Evolutionary conservation across 2,888 invertebrate species (phyloP).

Genomic region (Brenthis ino): DNA sequence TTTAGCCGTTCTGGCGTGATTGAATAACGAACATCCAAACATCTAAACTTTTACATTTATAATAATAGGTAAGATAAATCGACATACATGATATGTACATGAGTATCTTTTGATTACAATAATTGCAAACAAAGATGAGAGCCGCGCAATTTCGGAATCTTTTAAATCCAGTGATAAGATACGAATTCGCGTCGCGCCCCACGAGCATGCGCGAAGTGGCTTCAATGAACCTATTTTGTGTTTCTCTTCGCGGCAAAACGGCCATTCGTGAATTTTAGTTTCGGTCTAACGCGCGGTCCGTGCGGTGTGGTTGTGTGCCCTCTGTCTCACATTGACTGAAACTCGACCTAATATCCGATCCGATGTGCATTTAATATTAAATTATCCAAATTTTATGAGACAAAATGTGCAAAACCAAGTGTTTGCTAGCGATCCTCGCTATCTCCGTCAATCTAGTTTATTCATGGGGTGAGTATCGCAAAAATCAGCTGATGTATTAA

Average conservation of each 20-base stretch:
- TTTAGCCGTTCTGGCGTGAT: too few species aligned
- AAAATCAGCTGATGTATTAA: constrained; percentile 69
- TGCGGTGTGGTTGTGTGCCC: constrained; percentile 59
- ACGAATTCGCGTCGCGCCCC: constrained; percentile 36
- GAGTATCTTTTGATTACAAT: constrained; percentile 39
- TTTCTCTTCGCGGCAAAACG: constrained; percentile 53
- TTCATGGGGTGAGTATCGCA: constrained; percentile 72
- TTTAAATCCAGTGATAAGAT: constrained; percentile 53
- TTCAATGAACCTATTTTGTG: constrained; percentile 67
- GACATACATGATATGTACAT: constrained; percentile 29
- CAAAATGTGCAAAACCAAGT: constrained; percentile 71
- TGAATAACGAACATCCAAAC: too few species aligned
- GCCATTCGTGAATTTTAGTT: constrained; percentile 59
- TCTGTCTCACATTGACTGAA: constrained; percentile 62
- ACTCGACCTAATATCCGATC: constrained; percentile 61
- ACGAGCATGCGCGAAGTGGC: constrained; percentile 59
- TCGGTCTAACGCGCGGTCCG: constrained; percentile 60
- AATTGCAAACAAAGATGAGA: constrained; percentile 43
- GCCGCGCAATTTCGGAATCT: constrained; percentile 36
- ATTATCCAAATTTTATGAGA: constrained; percentile 63
- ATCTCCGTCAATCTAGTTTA: constrained; percentile 58
- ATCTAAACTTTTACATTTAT: too few species aligned
- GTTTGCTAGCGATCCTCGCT: constrained; percentile 58
- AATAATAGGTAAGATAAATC: background rate
- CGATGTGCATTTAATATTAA: constrained; percentile 65